Conservation (phyloP, 2,113 vertebrate species). For the Phyllostomus discolor region DNA sequence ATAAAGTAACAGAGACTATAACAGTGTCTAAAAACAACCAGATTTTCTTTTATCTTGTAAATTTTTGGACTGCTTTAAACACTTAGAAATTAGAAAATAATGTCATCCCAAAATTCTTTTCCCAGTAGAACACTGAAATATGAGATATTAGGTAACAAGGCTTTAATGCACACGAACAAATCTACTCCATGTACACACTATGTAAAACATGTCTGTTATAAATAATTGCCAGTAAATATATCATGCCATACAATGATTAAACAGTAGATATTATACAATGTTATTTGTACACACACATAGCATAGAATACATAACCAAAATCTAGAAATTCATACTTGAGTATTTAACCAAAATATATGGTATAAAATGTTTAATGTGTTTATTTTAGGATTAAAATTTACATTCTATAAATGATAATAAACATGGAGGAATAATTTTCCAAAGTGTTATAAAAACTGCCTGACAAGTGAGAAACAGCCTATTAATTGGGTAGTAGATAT, state of each 20-base stretch:
- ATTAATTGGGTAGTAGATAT: neutral
- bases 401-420: slow-evolving; percentile 18
- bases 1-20: neutral
- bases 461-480: neutral
- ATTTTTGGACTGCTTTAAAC: neutral
- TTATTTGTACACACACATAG: neutral
- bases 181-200: neutral
- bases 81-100: neutral
- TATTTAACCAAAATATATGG: neutral
- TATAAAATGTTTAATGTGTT: neutral
- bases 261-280: neutral
- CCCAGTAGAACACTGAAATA: neutral
- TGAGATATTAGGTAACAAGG: neutral
- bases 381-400: slow-evolving; percentile 7
- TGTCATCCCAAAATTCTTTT: neutral
- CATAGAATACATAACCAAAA: neutral
- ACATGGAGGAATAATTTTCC: slow-evolving; percentile 34
- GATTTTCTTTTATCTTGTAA: neutral
- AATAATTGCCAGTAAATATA: neutral
- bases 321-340: neutral
- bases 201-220: neutral
- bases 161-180: neutral
- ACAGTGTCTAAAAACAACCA: neutral
- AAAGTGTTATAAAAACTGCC: slow-evolving; percentile 19
- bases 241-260: neutral